Percentiles rank a stretch among this genome's conserved stretches.
phyloP scores from a whole-genome alignment of 1,140 invertebrate genomes.

The Probaryconus sp. region DNA sequence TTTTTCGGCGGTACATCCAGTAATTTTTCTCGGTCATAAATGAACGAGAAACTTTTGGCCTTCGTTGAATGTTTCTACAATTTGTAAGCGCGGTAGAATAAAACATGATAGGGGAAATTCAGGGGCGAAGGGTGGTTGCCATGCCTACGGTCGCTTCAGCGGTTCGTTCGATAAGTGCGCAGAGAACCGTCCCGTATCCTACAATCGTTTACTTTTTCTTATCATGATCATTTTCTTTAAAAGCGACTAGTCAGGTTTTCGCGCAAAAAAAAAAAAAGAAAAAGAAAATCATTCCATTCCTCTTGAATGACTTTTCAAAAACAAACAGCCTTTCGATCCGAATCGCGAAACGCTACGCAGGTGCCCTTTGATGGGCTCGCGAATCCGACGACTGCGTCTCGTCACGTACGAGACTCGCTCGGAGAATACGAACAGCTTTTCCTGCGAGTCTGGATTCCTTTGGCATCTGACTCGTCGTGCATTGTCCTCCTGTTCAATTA shows the following conservation, averaged over 20 bases:
- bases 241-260: slow-evolving; percentile 28
- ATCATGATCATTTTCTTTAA: slow-evolving; percentile 10
- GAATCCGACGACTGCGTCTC: slow-evolving; percentile 33
- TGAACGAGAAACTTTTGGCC: too few species aligned
- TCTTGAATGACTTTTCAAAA: slow-evolving; percentile 25
- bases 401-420: slow-evolving; percentile 29
- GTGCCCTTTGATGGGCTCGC: slow-evolving; percentile 11
- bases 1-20: too few species aligned
- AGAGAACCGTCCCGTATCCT: too few species aligned
- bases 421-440: slow-evolving; percentile 41
- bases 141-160: slow-evolving; percentile 50
- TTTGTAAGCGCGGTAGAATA: slow-evolving; percentile 16
- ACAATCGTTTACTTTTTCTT: slow-evolving; percentile 16
- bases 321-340: slow-evolving; percentile 46
- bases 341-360: slow-evolving; percentile 34
- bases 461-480: slow-evolving; percentile 7
- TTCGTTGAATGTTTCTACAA: slow-evolving; percentile 11
- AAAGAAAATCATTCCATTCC: too few species aligned
- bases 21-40: too few species aligned
- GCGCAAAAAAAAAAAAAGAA: slow-evolving; percentile 24
- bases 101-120: slow-evolving; percentile 51
- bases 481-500: slow-evolving; percentile 22
- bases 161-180: too few species aligned
- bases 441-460: slow-evolving; percentile 23
- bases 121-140: slow-evolving; percentile 52